A percentile compares a stretch with the other conserved stretches of the same genome.
phyloP scores from a whole-genome alignment of 2,113 vertebrate genomes.

The Malurus alboscapulatus region DNA sequence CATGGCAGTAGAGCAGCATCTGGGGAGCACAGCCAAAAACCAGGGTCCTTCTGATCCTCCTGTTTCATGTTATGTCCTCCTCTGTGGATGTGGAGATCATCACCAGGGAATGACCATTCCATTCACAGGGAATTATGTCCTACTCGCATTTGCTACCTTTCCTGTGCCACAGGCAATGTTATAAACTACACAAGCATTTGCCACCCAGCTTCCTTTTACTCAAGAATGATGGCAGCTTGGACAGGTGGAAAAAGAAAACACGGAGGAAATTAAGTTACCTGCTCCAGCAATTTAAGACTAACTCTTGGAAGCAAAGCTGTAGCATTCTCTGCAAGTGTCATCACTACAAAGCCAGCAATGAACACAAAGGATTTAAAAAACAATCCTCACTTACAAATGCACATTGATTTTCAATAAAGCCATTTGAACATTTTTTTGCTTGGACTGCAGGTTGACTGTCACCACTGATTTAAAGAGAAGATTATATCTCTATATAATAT shows the following conservation, averaged over 20 bases:
- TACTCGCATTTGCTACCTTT: not conserved
- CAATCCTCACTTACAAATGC: conserved; percentile 55
- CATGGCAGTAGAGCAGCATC: not conserved
- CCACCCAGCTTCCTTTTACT: not conserved
- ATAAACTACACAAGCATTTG: not conserved
- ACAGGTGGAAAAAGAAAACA: not conserved
- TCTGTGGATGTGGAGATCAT: not conserved
- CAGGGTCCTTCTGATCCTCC: not conserved
- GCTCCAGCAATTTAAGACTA: not conserved
- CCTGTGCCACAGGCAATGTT: not conserved
- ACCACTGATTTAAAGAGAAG: conserved; percentile 51
- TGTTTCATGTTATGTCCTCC: not conserved
- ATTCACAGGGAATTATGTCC: not conserved
- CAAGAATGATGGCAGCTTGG: not conserved
- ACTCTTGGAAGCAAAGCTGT: not conserved
- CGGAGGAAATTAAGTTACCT: not conserved
- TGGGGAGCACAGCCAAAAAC: not conserved
- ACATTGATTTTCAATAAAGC: conserved; percentile 74
- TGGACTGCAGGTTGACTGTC: conserved; percentile 30
- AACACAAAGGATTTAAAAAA: conserved; percentile 43
- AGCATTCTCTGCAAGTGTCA: not conserved
- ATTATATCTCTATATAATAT: conserved; percentile 18
- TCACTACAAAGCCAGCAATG: not conserved
- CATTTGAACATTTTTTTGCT: conserved; percentile 61
- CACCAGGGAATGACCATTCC: not conserved